Evolutionary conservation across 1,140 invertebrate genomes (phyloP).

Genomic region (Anoplolepis gracilipes): DNA sequence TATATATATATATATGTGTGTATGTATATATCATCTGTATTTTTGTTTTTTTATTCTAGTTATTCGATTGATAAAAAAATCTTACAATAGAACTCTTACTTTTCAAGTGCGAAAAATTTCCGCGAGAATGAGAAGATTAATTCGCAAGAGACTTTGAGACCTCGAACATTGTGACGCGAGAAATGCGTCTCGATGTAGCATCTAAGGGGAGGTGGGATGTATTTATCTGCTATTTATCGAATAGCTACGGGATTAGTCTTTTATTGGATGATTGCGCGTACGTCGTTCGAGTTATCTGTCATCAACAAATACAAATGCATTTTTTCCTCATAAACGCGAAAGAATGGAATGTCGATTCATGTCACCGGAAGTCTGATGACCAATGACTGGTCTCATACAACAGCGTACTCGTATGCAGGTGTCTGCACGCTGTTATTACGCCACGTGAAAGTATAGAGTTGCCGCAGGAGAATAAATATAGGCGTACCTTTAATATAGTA

Average conservation of each 20-base stretch:
- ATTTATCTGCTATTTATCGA: slow-evolving; percentile 69
- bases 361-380: slow-evolving; percentile 67
- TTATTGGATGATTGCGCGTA: slow-evolving; percentile 74
- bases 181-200: slow-evolving; percentile 34
- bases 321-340: slow-evolving; percentile 63
- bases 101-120: slow-evolving; percentile 2
- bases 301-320: slow-evolving; percentile 72
- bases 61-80: slow-evolving; percentile 43
- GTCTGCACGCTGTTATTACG: slow-evolving; percentile 16
- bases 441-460: slow-evolving; percentile 27
- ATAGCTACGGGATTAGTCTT: slow-evolving; percentile 75
- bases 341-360: slow-evolving; percentile 75
- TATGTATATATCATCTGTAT: not conserved
- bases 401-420: not conserved
- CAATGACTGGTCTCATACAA: slow-evolving; percentile 62
- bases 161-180: not conserved
- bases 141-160: not conserved
- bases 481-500: slow-evolving; percentile 23
- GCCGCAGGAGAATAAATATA: slow-evolving; percentile 36
- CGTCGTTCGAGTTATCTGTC: slow-evolving; percentile 64
- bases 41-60: slow-evolving; percentile 8
- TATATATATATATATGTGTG: slow-evolving; percentile 28
- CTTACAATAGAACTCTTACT: not conserved
- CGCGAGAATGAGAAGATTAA: not conserved
- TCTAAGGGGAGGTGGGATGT: slow-evolving; percentile 11